Conservation (phyloP, 2,113 vertebrate genomes). For the Pyxicephalus adspersus region DNA sequence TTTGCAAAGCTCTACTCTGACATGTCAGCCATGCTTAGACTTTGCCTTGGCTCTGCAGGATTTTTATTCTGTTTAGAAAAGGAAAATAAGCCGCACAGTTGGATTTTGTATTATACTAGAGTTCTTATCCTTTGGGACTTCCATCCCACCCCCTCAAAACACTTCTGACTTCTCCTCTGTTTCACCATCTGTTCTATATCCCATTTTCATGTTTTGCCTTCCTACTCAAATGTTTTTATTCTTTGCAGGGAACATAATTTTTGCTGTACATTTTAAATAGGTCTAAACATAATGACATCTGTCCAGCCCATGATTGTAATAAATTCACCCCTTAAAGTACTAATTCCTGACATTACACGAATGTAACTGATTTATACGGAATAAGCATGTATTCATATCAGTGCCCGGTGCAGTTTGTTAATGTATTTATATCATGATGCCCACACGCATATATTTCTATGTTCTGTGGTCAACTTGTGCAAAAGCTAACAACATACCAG, state of each 20-base stretch:
- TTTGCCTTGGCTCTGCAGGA: conserved; percentile 14
- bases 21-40: conserved; percentile 5
- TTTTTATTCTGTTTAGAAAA: conserved; percentile 43
- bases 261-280: not conserved
- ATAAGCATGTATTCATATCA: too few species aligned
- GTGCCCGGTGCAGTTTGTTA: too few species aligned
- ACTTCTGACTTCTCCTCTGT: conserved; percentile 49
- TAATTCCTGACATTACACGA: too few species aligned
- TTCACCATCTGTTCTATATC: conserved; percentile 58
- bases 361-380: too few species aligned
- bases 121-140: conserved; percentile 52
- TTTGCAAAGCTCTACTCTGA: not conserved
- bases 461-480: too few species aligned
- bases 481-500: too few species aligned
- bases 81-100: conserved; percentile 50
- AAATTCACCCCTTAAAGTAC: not conserved
- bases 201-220: conserved; percentile 51
- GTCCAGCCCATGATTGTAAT: not conserved
- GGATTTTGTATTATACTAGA: conserved; percentile 37
- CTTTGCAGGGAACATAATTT: conserved; percentile 18
- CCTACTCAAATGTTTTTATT: conserved; percentile 39
- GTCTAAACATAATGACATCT: conserved; percentile 8
- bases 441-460: too few species aligned
- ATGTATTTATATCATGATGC: too few species aligned
- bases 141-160: conserved; percentile 49